Base-by-base conservation (phyloP, 2,797 vertebrate species). In the Apogon hyalosoma region DNA sequence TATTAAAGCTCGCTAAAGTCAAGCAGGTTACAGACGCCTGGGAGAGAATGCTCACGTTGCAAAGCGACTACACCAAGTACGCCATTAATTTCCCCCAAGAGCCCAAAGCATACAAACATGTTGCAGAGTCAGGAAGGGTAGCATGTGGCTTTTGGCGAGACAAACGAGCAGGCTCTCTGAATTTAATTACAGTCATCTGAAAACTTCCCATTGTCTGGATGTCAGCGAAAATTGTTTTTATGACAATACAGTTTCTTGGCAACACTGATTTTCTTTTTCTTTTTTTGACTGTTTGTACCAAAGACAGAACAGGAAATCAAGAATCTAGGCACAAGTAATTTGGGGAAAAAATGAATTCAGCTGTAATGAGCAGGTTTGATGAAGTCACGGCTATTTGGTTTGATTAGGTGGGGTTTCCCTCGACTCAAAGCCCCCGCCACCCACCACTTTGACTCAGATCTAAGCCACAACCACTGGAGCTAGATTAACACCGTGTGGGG, bases 331-430 rank as follows among this genome's bases (percentile, higher is more conserved):
- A 41, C 59, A 57, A 73, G 31, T 33, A 41, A 75, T 71, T 69
- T 40, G 0, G 0, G 21, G 21, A 24, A 60, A 58, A 75, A 63
- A 75, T 63, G 1, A 56, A 58, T 49, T 76, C 40, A 31, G 52
- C 74, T 53, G 49, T 61, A 72, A 74, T 52, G 63, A 78, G 64
- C 58, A 33, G n/a, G 56, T 79, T 54, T 77, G 59, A 77, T 80
- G 43, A 79, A 80, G 75, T 71, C 64, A 72, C 9, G 33, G 64
- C 39, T 55, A 51, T 77, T 82, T 50, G 45, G 33, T 73, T 59
- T 71, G 69, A 80, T 79, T 51, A 46, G 66, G 46, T 45, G 46
- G 51, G 65, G 63, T 42, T 77, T 75, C 57, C 38, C 40, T 49
- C 39, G 33, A 50, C 45, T 64, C 50, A 48, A 21, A 28, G 51